A percentile compares a stretch with the other conserved stretches of the same genome.
Evolutionary conservation across 2,888 invertebrate species (phyloP).

Genomic region (Morpho helenor): DNA sequence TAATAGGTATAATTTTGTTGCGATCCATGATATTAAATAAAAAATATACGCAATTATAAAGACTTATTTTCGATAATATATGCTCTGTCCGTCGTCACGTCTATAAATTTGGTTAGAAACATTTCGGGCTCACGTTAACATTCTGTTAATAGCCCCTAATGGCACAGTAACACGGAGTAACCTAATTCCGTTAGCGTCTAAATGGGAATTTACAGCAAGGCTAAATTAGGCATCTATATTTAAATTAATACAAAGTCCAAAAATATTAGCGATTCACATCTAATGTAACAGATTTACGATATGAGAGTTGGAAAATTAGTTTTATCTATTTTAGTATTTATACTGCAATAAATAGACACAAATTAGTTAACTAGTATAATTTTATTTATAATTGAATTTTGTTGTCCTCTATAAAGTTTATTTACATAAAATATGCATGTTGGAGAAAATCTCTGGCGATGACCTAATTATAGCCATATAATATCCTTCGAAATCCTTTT

Average conservation of each 20-base stretch:
- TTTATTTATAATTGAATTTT: too few species aligned
- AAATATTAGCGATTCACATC: constrained; percentile 12
- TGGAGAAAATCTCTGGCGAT: too few species aligned
- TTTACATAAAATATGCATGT: too few species aligned
- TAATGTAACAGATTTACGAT: constrained; percentile 9
- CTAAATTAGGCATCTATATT: constrained; percentile 17
- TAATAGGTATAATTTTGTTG: neutral
- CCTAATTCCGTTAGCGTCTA: constrained; percentile 52
- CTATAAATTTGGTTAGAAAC: constrained; percentile 42
- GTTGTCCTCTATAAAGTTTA: too few species aligned
- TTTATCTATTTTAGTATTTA: neutral
- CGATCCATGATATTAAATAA: neutral
- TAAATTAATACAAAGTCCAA: constrained; percentile 16
- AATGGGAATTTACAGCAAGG: constrained; percentile 30
- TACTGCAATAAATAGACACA: neutral
- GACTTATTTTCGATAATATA: constrained; percentile 4
- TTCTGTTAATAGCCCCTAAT: constrained; percentile 64
- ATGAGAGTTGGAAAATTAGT: neutral
- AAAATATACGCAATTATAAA: constrained; percentile 3
- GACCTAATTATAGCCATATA: too few species aligned
- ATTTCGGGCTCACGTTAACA: constrained; percentile 58
- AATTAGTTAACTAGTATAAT: neutral
- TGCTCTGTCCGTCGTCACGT: constrained; percentile 24
- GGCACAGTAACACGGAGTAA: constrained; percentile 46
- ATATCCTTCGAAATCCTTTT: too few species aligned